A percentile compares a stretch with the other conserved stretches of the same genome.
These are phyloP conservation scores for Garrulus glandarius DNA, from an alignment of 2,797 vertebrate genomes.

Conservation along the genomic window DNA sequence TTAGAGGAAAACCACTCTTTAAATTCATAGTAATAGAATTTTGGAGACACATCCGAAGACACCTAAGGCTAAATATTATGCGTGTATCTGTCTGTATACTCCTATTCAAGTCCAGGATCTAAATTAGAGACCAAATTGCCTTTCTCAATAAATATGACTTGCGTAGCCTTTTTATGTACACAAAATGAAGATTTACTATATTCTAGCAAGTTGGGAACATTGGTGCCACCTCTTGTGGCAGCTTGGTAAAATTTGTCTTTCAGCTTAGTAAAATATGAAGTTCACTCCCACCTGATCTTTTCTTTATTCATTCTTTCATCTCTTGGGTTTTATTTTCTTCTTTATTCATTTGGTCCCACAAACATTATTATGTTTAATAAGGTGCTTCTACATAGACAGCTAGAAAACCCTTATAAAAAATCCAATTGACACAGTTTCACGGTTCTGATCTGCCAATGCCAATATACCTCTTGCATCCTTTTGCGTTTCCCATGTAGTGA, in stretches of 20 bases:
- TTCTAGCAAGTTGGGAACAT: neutral
- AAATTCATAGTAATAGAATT: neutral
- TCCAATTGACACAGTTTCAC: neutral
- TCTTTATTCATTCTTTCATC: neutral
- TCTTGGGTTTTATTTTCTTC: neutral
- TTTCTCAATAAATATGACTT: neutral
- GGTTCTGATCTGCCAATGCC: neutral
- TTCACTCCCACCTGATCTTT: neutral
- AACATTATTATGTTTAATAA: neutral
- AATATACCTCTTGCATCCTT: neutral
- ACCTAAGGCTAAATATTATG: neutral
- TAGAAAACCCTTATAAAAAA: neutral
- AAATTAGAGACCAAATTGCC: neutral
- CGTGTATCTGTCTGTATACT: neutral
- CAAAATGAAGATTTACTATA: neutral
- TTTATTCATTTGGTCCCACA: neutral
- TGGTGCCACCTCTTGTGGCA: neutral
- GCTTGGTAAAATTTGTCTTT: neutral
- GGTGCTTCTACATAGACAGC: neutral
- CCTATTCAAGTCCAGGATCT: neutral
- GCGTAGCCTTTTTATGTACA: neutral
- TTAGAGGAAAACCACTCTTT: neutral
- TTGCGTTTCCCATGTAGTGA: neutral
- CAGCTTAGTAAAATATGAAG: neutral
- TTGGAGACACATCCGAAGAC: neutral